Evolutionary conservation across 2,888 invertebrate species (phyloP), one percentile per base, ranked within the genome.

Genomic region (Eupithecia dodoneata): DNA sequence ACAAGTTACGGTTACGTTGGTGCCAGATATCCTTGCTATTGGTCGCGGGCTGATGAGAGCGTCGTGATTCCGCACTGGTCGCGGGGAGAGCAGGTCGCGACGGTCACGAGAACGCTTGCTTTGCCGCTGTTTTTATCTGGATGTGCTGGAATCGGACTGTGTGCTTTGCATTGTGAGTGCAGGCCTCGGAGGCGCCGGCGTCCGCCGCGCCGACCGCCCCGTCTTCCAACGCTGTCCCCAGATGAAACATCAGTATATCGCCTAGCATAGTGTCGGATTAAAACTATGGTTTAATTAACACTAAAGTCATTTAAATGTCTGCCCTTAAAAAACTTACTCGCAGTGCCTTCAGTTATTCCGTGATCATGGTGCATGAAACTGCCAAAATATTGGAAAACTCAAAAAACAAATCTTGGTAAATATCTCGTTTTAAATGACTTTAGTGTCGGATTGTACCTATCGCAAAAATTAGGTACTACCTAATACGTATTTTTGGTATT

Each of bases 121-220:
- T 96, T 98, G 85, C 98, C 98, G 80, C 96, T 98, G 93, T 97
- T 97, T 87, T 96, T 98, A 87, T 98, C 98, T 75, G 96, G 98
- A 83, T 97, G 98, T 85, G 98, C 98, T 82, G 98, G 98, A 76
- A 97, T 98, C 83, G 97, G 97, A 47, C 96, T 98, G 78, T 98
- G 98, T 92, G 97, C 98, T 78, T 96, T 98, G 96, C 98, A 98
- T 91, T 98, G 98, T 92, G 98, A 98, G 92, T 98, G 98, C 92
- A 96, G 97, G 83, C 92, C 97, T 93, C 96, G 97, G 85, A 95
- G 97, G 83, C 95, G 97, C 88, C 92, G 96, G 88, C 93, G 96
- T 92, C 93, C 97, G 89, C 94, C 97, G 44, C 95, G 96, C 77
- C 94, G 97, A 77, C 96, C 97, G 78, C 96, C 97, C 59, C 96